Conservation (phyloP, 2,113 vertebrate species). For the Corvus hawaiiensis region DNA sequence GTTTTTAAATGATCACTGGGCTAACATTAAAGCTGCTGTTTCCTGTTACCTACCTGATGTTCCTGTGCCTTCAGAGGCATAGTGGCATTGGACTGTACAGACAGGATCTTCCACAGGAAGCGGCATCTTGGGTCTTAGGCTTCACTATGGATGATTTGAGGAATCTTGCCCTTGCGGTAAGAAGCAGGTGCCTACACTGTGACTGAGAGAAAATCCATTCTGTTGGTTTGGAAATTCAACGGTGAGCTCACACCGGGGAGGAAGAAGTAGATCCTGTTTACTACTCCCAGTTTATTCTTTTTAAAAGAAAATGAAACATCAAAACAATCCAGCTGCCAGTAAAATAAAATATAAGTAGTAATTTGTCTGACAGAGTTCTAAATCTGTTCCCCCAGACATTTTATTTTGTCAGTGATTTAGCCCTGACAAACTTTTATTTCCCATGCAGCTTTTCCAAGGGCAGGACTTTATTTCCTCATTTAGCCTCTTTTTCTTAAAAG, state of each 20-base stretch:
- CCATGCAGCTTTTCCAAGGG: background rate
- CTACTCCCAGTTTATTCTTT: background rate
- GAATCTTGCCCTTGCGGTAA: background rate
- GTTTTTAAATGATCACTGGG: background rate
- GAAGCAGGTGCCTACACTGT: background rate
- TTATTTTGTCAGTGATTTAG: background rate
- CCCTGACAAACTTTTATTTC: background rate
- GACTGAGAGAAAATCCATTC: background rate
- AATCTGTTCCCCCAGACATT: background rate
- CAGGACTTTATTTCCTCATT: background rate
- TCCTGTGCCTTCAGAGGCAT: background rate
- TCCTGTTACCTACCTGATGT: background rate
- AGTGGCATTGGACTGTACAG: background rate
- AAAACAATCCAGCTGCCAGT: background rate
- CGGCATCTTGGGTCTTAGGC: background rate
- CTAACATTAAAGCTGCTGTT: background rate
- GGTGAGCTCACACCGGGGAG: background rate
- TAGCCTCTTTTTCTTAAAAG: background rate
- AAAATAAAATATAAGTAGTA: background rate
- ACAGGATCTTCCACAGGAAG: background rate
- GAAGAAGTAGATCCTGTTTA: background rate
- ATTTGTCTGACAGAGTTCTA: background rate
- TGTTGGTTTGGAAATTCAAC: background rate
- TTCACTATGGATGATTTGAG: background rate
- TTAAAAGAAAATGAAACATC: background rate